A percentile compares a stretch with the other conserved stretches of the same genome.
Evolutionary conservation across 2,797 vertebrate genomes (phyloP).

Genomic region (Yasuhikotakia modesta): DNA sequence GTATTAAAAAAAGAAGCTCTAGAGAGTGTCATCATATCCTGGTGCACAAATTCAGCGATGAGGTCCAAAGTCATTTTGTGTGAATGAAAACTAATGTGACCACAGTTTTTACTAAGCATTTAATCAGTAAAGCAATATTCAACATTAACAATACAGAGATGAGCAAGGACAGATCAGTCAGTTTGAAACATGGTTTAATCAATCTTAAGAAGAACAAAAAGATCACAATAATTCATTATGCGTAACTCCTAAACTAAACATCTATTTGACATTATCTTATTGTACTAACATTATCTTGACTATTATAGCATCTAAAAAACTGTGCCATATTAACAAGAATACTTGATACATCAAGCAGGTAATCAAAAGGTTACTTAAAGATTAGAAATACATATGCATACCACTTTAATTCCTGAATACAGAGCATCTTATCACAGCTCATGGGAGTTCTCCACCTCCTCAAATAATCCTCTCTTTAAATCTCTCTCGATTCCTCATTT

Average conservation of each 20-base stretch:
- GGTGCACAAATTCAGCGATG: not conserved
- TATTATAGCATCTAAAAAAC: not conserved
- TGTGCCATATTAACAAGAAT: not conserved
- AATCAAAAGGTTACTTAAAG: not conserved
- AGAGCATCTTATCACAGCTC: conserved; percentile 3
- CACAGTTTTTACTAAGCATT: not conserved
- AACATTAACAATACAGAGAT: conserved; percentile 1
- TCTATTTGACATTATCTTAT: conserved; percentile 25
- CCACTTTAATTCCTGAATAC: not conserved
- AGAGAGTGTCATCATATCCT: not conserved
- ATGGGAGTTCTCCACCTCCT: conserved; percentile 53
- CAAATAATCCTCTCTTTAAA: conserved; percentile 50
- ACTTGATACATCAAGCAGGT: not conserved
- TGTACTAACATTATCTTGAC: conserved; percentile 2
- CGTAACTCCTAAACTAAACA: not conserved
- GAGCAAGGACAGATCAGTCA: not conserved
- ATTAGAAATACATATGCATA: not conserved
- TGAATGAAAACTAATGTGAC: not conserved
- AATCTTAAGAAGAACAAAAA: not conserved
- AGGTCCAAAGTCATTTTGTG: too few species aligned
- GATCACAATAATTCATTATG: not conserved
- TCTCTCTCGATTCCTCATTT: conserved; percentile 57
- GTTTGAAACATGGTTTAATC: not conserved
- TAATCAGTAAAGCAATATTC: not conserved
- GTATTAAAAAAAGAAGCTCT: not conserved